Conservation (phyloP, 2,888 invertebrate species). For the Lithophane leautieri region DNA sequence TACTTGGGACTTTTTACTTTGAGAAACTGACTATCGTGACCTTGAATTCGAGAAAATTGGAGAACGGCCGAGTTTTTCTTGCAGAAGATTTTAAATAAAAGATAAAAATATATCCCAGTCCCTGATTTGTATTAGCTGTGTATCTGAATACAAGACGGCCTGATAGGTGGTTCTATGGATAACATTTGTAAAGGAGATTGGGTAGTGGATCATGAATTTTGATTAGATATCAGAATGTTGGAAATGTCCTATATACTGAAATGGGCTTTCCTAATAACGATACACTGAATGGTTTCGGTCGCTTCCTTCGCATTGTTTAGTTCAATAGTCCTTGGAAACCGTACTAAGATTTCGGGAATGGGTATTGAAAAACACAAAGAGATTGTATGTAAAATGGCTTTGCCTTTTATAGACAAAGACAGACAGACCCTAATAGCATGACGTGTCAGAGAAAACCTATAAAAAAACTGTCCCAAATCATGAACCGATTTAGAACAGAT, state of each 20-base stretch:
- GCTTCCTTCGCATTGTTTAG: slow-evolving; percentile 40
- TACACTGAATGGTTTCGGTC: slow-evolving; percentile 41
- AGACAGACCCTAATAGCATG: slow-evolving; percentile 1
- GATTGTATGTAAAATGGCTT: slow-evolving; percentile 25
- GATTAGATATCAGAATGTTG: slow-evolving; percentile 52
- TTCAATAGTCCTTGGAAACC: slow-evolving; percentile 41
- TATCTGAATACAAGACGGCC: slow-evolving; percentile 26
- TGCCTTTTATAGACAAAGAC: slow-evolving; percentile 1
- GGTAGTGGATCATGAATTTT: slow-evolving; percentile 58
- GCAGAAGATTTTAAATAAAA: slow-evolving; percentile 23
- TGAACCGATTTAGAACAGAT: slow-evolving; percentile 28
- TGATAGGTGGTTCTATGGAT: slow-evolving; percentile 38
- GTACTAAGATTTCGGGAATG: slow-evolving; percentile 30
- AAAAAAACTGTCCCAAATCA: slow-evolving; percentile 35
- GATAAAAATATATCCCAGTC: background rate
- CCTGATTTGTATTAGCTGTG: slow-evolving; percentile 29
- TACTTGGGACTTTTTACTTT: slow-evolving; percentile 26
- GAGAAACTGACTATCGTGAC: slow-evolving; percentile 8
- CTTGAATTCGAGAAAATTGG: slow-evolving; percentile 28
- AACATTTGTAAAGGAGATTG: slow-evolving; percentile 52
- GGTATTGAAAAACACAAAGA: slow-evolving; percentile 33
- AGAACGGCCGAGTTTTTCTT: slow-evolving; percentile 13
- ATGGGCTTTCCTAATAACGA: slow-evolving; percentile 41
- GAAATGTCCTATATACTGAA: slow-evolving; percentile 43
- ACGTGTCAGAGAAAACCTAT: slow-evolving; percentile 4